Conservation (phyloP, 2,888 invertebrate species). For the Chrysolina oricalcia region DNA sequence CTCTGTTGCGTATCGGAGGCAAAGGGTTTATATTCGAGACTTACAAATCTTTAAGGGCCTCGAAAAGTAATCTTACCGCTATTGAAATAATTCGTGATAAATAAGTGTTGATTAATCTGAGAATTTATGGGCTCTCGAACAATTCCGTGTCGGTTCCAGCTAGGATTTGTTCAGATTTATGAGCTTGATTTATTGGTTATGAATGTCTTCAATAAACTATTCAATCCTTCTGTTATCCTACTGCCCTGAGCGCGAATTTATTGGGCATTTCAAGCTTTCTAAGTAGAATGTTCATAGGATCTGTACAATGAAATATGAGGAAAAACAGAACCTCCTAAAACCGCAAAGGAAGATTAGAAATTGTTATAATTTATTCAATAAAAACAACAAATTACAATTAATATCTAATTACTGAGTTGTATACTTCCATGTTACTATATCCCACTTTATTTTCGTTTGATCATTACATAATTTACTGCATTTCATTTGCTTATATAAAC, state of each 20-base stretch:
- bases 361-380: no score
- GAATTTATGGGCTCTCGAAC: background rate
- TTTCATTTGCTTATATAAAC: no score
- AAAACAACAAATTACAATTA: no score
- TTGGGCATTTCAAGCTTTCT: background rate
- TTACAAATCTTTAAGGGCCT: slow-evolving; percentile 49
- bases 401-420: no score
- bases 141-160: background rate
- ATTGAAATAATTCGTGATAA: slow-evolving; percentile 36
- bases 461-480: no score
- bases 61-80: slow-evolving; percentile 45
- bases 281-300: no score
- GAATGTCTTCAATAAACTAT: background rate
- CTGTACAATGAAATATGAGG: no score
- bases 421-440: no score
- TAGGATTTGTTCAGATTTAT: background rate
- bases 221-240: background rate
- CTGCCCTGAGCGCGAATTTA: background rate
- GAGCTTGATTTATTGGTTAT: background rate
- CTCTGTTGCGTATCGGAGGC: background rate
- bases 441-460: no score
- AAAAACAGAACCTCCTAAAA: no score
- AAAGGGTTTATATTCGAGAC: slow-evolving; percentile 12
- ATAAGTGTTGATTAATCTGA: slow-evolving; percentile 6
- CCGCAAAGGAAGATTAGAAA: no score